Evolutionary conservation across 2,113 vertebrate species (phyloP), one percentile per base, ranked within the genome.

Genomic region (Hydrolagus affinis): DNA sequence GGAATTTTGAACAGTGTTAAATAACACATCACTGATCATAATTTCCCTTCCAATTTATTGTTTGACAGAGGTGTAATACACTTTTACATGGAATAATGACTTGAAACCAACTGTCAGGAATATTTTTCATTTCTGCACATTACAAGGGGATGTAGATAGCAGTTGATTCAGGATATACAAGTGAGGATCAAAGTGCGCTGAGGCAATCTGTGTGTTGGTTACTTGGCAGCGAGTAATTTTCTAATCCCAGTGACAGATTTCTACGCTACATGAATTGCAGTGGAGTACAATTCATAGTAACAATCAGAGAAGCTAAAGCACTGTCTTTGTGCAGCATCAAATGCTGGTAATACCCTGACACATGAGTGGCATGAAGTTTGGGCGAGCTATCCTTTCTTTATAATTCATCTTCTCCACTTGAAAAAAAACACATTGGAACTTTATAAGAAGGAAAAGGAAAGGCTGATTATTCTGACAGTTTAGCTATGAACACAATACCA

Each of bases 401-500:
- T 77, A 57, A 59, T 78, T 4, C 11, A 60, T 60, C 11, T 78
- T 15, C 9, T 78, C 32, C 9, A 4, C 56, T 77, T 62, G 76
- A 21, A 28, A 28, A 57, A 78, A 10, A 28, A 60, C 12, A 3
- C 76, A 78, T 78, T 60, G 59, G 59, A 78, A 62, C 76, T 78
- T 78, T 28, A 78, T 78, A 21, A 57, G 32, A 76, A 76, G 17
- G n/a, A 44, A 44, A 44, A 44, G 44, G 1, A 44, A 44, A 44
- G 44, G 44, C 6, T 21, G 76, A 59, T 78, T 60, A 59, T 78
- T 78, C 76, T 62, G 76, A 78, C n/a, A 62, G 75, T 78, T 78
- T 56, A 60, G 57, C 44, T 28, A 62, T 15, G 21, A 28, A 23
- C 76, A 62, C 23, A 25, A 23, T 15, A 30, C 76, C 12, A 78